These are phyloP conservation scores for Tuberolachnus salignus DNA, from an alignment of 2,888 invertebrate species.

Conservation along the genomic window DNA sequence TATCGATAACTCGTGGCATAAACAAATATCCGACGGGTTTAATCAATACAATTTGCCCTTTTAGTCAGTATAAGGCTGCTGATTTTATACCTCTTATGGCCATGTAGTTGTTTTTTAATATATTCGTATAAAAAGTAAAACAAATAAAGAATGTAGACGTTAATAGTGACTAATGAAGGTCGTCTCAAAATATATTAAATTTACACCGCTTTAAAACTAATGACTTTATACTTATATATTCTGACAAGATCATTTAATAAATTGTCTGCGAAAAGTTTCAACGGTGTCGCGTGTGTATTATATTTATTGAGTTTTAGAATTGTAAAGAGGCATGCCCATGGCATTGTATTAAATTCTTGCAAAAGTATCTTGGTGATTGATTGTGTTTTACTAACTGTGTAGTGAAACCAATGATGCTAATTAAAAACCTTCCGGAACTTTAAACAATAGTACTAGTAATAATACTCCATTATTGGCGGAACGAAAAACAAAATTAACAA, in stretches of 20 bases:
- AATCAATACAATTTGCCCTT: no score
- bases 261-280: background rate
- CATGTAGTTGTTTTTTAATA: no score
- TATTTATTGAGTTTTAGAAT: conserved; percentile 11
- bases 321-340: background rate
- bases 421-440: background rate
- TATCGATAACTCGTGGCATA: no score
- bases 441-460: background rate
- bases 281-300: background rate
- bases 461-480: background rate
- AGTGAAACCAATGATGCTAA: background rate
- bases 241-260: background rate
- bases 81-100: no score
- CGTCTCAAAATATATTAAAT: no score
- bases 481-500: conserved; percentile 15
- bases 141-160: no score
- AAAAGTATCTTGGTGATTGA: conserved; percentile 29
- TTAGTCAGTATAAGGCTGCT: no score
- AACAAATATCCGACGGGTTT: no score
- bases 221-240: background rate
- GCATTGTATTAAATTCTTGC: background rate
- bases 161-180: no score
- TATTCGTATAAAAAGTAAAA: no score
- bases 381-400: background rate
- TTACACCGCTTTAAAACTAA: no score